These are phyloP conservation scores for Sebastes elongatus DNA, from an alignment of 2,797 vertebrate genomes.

Conservation along the genomic window DNA sequence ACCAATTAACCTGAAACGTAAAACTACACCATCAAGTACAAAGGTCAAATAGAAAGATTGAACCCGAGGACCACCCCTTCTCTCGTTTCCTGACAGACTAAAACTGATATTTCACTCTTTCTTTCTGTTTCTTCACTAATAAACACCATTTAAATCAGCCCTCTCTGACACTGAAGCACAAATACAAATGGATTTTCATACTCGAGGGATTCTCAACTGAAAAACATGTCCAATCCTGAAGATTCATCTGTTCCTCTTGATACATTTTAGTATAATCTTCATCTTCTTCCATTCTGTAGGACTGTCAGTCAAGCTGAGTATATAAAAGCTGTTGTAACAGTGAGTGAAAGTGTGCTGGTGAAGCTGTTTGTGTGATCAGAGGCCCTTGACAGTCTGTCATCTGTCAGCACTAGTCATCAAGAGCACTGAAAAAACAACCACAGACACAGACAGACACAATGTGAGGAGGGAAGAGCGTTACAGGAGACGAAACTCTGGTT, in stretches of 20 bases:
- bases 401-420: slow-evolving; percentile 72
- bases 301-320: slow-evolving; percentile 12
- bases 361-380: slow-evolving; percentile 71
- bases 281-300: background rate
- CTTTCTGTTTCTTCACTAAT: background rate
- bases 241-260: background rate
- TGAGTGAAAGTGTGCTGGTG: slow-evolving; percentile 62
- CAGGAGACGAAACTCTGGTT: slow-evolving; percentile 33
- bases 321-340: slow-evolving; percentile 20
- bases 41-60: slow-evolving; percentile 65
- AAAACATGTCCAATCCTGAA: background rate
- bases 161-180: background rate
- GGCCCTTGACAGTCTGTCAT: slow-evolving; percentile 73
- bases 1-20: slow-evolving; percentile 79
- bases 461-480: slow-evolving; percentile 28
- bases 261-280: background rate
- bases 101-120: background rate
- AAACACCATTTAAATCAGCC: background rate
- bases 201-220: too few relatives aligned
- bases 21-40: slow-evolving; percentile 68
- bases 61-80: slow-evolving; percentile 31
- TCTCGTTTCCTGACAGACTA: slow-evolving; percentile 9
- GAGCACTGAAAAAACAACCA: slow-evolving; percentile 63
- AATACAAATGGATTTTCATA: background rate
- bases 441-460: slow-evolving; percentile 42